These are phyloP conservation scores for Diplosoma virens DNA, from an alignment of 23 tunicate genomes.

Conservation along the genomic window DNA sequence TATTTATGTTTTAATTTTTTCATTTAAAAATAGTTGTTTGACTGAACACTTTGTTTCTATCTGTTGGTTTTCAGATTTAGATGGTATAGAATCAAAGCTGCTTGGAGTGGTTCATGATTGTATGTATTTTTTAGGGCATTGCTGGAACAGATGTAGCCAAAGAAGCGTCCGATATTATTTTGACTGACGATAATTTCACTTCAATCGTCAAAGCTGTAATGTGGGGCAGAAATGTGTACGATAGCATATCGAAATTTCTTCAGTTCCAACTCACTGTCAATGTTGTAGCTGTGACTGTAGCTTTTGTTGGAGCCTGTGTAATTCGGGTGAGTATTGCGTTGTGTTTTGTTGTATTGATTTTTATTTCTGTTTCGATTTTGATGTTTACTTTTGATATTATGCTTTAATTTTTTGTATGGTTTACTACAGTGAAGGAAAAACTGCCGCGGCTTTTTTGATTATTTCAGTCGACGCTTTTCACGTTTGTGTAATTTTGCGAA, in stretches of 20 bases:
- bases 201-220: slow-evolving; percentile 98
- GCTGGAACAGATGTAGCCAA: slow-evolving; percentile 99
- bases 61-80: too few relatives aligned
- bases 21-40: too few relatives aligned
- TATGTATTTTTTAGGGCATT: slow-evolving; percentile 91
- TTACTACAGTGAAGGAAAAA: too few relatives aligned
- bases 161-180: slow-evolving; percentile 97
- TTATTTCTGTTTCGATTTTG: too few relatives aligned
- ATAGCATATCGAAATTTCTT: slow-evolving; percentile 93
- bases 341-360: background rate
- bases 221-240: slow-evolving; percentile 99
- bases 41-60: too few relatives aligned
- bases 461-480: too few relatives aligned
- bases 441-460: too few relatives aligned
- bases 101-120: background rate
- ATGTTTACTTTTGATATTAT: too few relatives aligned
- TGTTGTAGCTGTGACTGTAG: slow-evolving; percentile 94
- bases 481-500: too few relatives aligned
- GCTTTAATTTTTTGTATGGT: too few relatives aligned
- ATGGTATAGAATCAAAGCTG: too few relatives aligned
- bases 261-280: slow-evolving; percentile 99
- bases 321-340: slow-evolving; percentile 55
- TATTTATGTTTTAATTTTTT: too few relatives aligned
- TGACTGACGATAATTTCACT: slow-evolving; percentile 97
- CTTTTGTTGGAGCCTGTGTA: slow-evolving; percentile 87